phyloP scores from a whole-genome alignment of 1,140 invertebrate genomes.

The Procambarus virginalis region DNA sequence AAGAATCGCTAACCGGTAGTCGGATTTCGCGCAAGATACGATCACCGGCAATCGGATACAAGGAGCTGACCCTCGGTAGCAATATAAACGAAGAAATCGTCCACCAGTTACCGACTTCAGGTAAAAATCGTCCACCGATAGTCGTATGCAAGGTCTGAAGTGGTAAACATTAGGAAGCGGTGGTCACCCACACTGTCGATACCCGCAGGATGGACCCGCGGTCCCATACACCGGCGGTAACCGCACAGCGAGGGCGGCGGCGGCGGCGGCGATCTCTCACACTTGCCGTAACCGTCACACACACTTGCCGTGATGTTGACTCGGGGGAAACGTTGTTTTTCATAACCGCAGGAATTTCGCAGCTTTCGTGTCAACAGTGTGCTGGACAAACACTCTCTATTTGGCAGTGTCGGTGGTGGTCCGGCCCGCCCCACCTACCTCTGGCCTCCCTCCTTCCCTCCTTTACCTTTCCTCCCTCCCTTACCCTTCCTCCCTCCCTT shows the following conservation, averaged over 20 bases:
- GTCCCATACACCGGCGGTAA: too few species aligned
- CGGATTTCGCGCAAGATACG: too few species aligned
- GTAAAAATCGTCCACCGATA: too few species aligned
- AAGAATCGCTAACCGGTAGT: too few species aligned
- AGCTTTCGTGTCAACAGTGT: constrained; percentile 33
- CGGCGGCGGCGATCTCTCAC: too few species aligned
- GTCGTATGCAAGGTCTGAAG: too few species aligned
- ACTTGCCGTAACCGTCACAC: not conserved
- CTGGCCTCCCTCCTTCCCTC: too few species aligned
- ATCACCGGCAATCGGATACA: too few species aligned
- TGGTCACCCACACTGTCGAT: not conserved
- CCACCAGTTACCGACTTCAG: not conserved
- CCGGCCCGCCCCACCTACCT: not conserved
- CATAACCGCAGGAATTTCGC: constrained; percentile 37
- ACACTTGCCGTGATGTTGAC: not conserved
- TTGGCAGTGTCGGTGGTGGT: constrained; percentile 16
- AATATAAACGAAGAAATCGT: not conserved
- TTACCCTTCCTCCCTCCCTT: too few species aligned
- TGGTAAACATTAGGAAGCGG: too few species aligned
- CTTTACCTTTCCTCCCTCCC: too few species aligned
- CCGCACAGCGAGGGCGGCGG: too few species aligned
- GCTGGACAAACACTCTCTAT: constrained; percentile 11
- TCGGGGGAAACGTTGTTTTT: constrained; percentile 20
- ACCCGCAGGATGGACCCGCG: not conserved
- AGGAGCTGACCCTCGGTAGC: not conserved